Percentiles rank a stretch among this genome's conserved stretches.
Evolutionary conservation across 2,888 invertebrate species (phyloP).

Genomic region (Hyalella azteca): DNA sequence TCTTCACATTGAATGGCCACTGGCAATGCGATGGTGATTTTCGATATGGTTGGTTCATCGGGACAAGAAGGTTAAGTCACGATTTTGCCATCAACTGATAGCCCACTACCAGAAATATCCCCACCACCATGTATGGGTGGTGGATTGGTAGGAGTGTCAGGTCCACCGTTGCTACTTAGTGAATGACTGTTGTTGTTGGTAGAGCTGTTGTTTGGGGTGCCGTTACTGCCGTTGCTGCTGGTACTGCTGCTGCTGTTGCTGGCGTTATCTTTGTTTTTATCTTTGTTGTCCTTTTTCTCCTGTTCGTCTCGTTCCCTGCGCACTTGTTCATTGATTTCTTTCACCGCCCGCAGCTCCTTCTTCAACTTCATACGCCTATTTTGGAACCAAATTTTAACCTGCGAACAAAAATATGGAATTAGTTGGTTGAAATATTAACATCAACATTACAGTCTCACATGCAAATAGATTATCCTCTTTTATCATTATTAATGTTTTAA

Average conservation of each 20-base stretch:
- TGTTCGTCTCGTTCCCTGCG: conserved; percentile 88
- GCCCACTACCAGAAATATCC: conserved; percentile 1
- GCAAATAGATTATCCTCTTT: too few species aligned
- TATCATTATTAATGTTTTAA: too few species aligned
- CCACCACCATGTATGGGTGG: conserved; percentile 28
- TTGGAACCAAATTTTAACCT: conserved; percentile 64
- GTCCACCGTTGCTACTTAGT: conserved; percentile 25
- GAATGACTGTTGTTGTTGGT: conserved; percentile 16
- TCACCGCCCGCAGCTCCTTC: conserved; percentile 91
- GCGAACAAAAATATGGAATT: conserved; percentile 36
- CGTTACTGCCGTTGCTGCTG: conserved; percentile 26
- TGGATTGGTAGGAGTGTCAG: conserved; percentile 28
- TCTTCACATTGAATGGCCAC: neutral
- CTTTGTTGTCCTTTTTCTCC: conserved; percentile 72
- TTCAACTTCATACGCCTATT: conserved; percentile 96
- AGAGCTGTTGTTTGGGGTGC: conserved; percentile 3
- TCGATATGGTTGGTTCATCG: neutral
- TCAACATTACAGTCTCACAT: too few species aligned
- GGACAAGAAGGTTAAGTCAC: conserved; percentile 40
- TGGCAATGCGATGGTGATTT: neutral
- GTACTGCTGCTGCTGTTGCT: conserved; percentile 37
- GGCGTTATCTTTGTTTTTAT: conserved; percentile 53
- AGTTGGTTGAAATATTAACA: neutral
- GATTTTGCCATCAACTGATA: conserved; percentile 41
- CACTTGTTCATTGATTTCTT: conserved; percentile 93